A percentile compares a stretch with the other conserved stretches of the same genome.
Conservation (phyloP, 2,888 invertebrate genomes). For the Eustalomyia histrio region DNA sequence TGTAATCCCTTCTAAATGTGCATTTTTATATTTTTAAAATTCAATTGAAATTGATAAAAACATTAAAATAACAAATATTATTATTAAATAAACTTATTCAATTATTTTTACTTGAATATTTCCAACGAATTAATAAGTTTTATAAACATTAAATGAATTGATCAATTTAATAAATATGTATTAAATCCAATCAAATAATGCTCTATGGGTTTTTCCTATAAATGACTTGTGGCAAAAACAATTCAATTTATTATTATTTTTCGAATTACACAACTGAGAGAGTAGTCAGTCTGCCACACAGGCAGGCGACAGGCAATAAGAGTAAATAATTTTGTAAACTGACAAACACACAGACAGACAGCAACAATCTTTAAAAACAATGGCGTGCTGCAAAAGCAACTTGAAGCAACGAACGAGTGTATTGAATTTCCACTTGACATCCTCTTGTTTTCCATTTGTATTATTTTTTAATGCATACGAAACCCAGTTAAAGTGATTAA, state of each 20-base stretch:
- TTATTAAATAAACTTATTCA: not conserved
- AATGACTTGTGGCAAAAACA: not conserved
- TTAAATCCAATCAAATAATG: not conserved
- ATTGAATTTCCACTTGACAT: slow-evolving; percentile 3
- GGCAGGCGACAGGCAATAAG: not conserved
- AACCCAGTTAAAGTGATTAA: slow-evolving; percentile 53
- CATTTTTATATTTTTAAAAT: not conserved
- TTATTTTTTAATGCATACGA: slow-evolving; percentile 37
- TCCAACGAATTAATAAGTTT: too few species aligned
- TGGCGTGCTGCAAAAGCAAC: not conserved
- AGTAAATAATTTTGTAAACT: not conserved
- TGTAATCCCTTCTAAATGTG: too few species aligned
- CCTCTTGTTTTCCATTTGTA: not conserved
- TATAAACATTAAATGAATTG: too few species aligned
- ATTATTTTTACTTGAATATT: not conserved
- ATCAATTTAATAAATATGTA: too few species aligned
- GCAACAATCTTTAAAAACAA: not conserved
- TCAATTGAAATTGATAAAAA: not conserved
- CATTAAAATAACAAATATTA: not conserved
- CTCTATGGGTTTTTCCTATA: not conserved
- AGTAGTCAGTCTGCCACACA: not conserved
- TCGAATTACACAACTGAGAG: not conserved
- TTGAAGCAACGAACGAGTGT: not conserved
- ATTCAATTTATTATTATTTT: slow-evolving; percentile 3
- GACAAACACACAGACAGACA: not conserved